These are phyloP conservation scores for Eupithecia pulchellata DNA, from an alignment of 2,888 invertebrate genomes.

Conservation along the genomic window DNA sequence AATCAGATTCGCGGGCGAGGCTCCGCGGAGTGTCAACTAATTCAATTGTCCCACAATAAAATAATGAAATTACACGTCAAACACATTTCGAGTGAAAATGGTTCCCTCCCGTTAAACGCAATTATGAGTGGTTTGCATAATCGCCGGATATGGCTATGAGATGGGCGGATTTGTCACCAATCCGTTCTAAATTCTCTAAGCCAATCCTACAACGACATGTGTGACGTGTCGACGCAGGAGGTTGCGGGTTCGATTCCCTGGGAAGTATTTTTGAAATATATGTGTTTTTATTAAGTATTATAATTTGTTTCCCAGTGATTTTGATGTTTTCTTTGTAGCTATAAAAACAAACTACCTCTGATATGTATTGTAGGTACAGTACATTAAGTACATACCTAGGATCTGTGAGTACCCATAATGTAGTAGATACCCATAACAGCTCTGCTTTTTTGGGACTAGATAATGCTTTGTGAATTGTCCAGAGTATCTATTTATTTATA, in stretches of 20 bases:
- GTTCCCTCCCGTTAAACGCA: conserved; percentile 63
- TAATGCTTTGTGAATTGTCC: no score
- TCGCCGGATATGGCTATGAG: conserved; percentile 56
- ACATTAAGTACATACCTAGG: no score
- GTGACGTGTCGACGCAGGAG: background rate
- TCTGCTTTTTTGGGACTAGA: no score
- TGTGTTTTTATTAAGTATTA: no score
- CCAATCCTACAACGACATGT: background rate
- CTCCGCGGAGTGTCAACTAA: conserved; percentile 62
- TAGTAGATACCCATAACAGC: no score
- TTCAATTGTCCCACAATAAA: conserved; percentile 75
- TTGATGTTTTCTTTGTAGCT: background rate
- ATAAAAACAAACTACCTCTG: no score
- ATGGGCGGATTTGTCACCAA: conserved; percentile 33
- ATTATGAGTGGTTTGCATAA: conserved; percentile 79
- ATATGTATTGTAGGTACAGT: background rate
- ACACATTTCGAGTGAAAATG: conserved; percentile 72
- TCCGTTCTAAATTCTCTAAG: no score
- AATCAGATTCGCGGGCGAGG: conserved; percentile 60
- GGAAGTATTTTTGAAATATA: no score
- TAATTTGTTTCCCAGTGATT: background rate
- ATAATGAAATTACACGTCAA: conserved; percentile 79
- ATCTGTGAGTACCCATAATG: no score
- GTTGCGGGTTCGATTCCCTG: background rate
- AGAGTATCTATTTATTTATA: no score